phyloP scores from a whole-genome alignment of 1,140 invertebrate species.

The Drosophila nigromelanica region DNA sequence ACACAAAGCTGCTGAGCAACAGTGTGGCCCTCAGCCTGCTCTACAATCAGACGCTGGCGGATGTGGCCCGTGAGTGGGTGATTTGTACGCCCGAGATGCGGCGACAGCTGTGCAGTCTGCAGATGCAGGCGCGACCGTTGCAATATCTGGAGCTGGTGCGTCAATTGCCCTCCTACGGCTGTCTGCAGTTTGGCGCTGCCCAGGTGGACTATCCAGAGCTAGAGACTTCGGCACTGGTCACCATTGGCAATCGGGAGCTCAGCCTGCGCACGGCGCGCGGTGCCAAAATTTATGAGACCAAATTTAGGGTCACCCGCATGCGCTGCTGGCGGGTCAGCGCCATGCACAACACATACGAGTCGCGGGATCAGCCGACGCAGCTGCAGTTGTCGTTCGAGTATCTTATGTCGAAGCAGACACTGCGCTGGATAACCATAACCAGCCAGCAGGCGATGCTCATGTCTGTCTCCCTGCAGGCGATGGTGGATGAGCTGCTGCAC shows the following conservation, averaged over 20 bases:
- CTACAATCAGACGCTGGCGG: constrained; percentile 93
- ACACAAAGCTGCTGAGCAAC: constrained; percentile 92
- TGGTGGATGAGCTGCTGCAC: constrained; percentile 96
- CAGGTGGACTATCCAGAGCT: constrained; percentile 89
- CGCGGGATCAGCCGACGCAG: constrained; percentile 62
- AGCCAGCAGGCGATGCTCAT: constrained; percentile 97
- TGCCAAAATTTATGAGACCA: constrained; percentile 88
- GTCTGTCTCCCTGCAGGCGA: constrained; percentile 96
- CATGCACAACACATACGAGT: constrained; percentile 87
- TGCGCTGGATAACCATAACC: constrained; percentile 96
- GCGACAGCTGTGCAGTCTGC: constrained; percentile 88
- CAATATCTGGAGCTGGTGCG: constrained; percentile 94
- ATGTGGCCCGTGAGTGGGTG: constrained; percentile 94
- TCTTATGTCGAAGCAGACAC: constrained; percentile 94
- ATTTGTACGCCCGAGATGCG: constrained; percentile 88
- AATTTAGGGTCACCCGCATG: constrained; percentile 97
- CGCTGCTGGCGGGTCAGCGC: constrained; percentile 98
- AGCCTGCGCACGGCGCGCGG: constrained; percentile 86
- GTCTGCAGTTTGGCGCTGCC: constrained; percentile 87
- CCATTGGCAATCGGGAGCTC: constrained; percentile 91
- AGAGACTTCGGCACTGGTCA: constrained; percentile 88
- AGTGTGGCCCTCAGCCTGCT: constrained; percentile 93
- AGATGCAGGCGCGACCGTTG: constrained; percentile 90
- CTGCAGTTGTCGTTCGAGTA: constrained; percentile 96
- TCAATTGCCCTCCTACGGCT: constrained; percentile 94